A percentile compares a stretch with the other conserved stretches of the same genome.
phyloP scores from a whole-genome alignment of 2,888 invertebrate genomes.

The Ligdia adustata region DNA sequence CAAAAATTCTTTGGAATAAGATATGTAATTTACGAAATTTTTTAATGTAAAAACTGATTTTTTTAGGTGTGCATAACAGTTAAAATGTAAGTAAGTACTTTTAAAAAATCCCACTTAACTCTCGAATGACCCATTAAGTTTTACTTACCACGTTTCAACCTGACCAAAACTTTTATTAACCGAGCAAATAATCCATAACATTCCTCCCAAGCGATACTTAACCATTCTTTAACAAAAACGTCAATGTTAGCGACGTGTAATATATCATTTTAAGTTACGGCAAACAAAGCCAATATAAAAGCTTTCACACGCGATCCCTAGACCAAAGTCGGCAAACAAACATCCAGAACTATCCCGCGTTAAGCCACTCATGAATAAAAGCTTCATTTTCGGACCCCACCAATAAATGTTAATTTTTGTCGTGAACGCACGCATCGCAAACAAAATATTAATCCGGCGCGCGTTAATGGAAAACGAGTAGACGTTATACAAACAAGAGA shows the following conservation, averaged over 20 bases:
- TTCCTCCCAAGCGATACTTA: conserved; percentile 62
- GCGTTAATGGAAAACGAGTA: conserved; percentile 82
- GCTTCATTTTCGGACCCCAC: conserved; percentile 77
- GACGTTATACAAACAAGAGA: conserved; percentile 77
- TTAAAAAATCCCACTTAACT: too few relatives aligned
- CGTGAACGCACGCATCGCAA: conserved; percentile 78
- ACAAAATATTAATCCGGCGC: conserved; percentile 81
- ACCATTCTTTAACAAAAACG: conserved; percentile 70
- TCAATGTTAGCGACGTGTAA: conserved; percentile 77
- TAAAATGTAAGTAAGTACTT: too few relatives aligned
- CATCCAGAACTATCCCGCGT: conserved; percentile 75
- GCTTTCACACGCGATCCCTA: conserved; percentile 80
- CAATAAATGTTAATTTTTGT: conserved; percentile 83
- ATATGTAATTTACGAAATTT: too few relatives aligned
- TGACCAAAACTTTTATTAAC: conserved; percentile 43
- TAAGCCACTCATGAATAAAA: conserved; percentile 83
- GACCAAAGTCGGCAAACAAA: conserved; percentile 76
- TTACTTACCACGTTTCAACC: too few relatives aligned
- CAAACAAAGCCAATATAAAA: conserved; percentile 78
- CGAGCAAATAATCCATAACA: conserved; percentile 66
- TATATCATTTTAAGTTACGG: conserved; percentile 81
- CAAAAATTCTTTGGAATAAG: too few relatives aligned
- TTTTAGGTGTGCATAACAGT: too few relatives aligned
- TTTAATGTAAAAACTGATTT: too few relatives aligned
- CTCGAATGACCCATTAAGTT: too few relatives aligned